Percentiles rank a stretch among this genome's conserved stretches.
These are phyloP conservation scores for Melipona beecheii DNA, from an alignment of 2,888 invertebrate genomes.

Conservation along the genomic window DNA sequence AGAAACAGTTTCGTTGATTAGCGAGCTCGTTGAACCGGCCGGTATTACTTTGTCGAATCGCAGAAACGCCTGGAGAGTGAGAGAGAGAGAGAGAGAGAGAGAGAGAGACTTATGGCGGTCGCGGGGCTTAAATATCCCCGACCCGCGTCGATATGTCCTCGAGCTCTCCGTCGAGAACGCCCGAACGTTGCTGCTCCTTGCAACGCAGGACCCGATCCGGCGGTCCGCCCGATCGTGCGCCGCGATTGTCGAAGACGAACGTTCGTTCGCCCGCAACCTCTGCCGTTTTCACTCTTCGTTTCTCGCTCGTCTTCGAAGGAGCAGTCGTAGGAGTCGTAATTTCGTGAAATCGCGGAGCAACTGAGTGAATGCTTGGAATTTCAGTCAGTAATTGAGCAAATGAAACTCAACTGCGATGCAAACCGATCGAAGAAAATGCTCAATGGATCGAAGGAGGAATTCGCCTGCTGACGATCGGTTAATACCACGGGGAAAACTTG, in stretches of 20 bases:
- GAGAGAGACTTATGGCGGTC: conserved; percentile 50
- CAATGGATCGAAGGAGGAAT: too few relatives aligned
- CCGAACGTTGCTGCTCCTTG: conserved; percentile 16
- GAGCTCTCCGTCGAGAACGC: conserved; percentile 19
- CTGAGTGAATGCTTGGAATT: too few relatives aligned
- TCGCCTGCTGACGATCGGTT: too few relatives aligned
- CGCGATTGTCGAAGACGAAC: background rate
- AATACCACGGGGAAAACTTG: background rate
- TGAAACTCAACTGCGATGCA: too few relatives aligned
- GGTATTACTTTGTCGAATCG: conserved; percentile 72
- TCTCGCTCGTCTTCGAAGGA: too few relatives aligned
- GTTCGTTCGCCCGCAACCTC: background rate
- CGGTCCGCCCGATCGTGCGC: background rate
- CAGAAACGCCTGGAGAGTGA: conserved; percentile 54
- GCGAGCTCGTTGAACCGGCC: conserved; percentile 71
- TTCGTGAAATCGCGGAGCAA: too few relatives aligned
- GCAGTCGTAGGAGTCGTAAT: too few relatives aligned
- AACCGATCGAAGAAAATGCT: too few relatives aligned
- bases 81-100: conserved; percentile 31
- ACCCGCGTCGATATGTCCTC: conserved; percentile 8
- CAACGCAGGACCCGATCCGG: background rate
- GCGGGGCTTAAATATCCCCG: conserved; percentile 53
- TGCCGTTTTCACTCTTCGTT: background rate
- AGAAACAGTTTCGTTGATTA: conserved; percentile 74
- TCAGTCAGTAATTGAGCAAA: too few relatives aligned